A percentile compares a stretch with the other conserved stretches of the same genome.
phyloP scores from a whole-genome alignment of 2,888 invertebrate genomes.

The Phaonia tiefii region DNA sequence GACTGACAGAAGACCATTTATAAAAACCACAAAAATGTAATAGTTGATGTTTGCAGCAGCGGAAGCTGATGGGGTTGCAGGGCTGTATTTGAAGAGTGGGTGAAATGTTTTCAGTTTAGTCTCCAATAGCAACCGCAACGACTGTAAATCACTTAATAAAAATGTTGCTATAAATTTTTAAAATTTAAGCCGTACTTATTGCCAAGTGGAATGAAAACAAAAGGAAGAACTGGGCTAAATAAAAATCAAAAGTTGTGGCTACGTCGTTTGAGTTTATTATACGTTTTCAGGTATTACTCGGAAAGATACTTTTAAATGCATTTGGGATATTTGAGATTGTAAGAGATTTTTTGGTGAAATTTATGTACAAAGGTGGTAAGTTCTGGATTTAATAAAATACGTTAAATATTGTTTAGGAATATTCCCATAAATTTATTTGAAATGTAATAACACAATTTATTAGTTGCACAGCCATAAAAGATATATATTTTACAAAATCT shows the following conservation, averaged over 20 bases:
- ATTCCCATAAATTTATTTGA: too few species aligned
- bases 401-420: too few species aligned
- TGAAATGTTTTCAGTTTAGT: neutral
- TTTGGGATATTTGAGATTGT: too few species aligned
- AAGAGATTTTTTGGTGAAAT: too few species aligned
- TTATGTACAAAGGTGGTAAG: too few species aligned
- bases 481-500: too few species aligned
- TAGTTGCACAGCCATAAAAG: too few species aligned
- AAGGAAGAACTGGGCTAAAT: neutral
- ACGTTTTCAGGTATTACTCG: too few species aligned
- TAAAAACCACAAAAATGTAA: slow-evolving; percentile 29
- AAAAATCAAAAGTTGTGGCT: slow-evolving; percentile 11
- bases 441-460: too few species aligned
- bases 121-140: neutral
- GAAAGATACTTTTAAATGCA: too few species aligned
- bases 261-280: neutral
- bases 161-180: slow-evolving; percentile 1
- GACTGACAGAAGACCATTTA: slow-evolving; percentile 13
- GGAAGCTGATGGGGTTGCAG: neutral
- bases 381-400: too few species aligned
- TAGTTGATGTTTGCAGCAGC: slow-evolving; percentile 20
- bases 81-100: neutral
- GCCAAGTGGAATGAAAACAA: neutral
- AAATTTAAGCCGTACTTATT: neutral
- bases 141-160: neutral